Evolutionary conservation across 2,888 invertebrate species (phyloP).

Genomic region (Nycteola revayana): DNA sequence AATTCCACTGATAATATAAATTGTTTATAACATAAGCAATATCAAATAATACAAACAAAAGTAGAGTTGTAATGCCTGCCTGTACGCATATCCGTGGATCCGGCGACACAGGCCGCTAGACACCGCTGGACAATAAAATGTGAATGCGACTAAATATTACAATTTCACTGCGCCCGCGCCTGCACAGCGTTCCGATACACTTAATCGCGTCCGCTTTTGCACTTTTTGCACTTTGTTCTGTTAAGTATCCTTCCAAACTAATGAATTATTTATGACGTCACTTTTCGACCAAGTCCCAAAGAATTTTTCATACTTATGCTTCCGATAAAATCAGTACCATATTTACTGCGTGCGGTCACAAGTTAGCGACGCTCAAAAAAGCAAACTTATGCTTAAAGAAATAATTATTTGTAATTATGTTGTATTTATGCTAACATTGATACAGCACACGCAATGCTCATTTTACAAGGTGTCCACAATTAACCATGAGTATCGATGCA

Average conservation of each 20-base stretch:
- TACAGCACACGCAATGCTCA: conserved; percentile 9
- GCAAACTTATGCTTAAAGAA: conserved; percentile 1
- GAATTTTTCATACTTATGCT: background rate
- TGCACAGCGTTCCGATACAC: conserved; percentile 33
- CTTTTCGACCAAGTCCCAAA: background rate
- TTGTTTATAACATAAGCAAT: no score
- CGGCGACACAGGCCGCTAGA: conserved; percentile 57
- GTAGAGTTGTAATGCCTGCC: conserved; percentile 40
- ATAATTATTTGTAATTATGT: background rate
- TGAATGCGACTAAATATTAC: conserved; percentile 47
- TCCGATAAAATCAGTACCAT: background rate
- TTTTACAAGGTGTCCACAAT: conserved; percentile 51
- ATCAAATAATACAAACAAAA: no score
- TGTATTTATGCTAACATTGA: conserved; percentile 13
- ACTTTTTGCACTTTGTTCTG: conserved; percentile 6
- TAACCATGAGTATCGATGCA: conserved; percentile 22
- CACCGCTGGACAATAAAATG: conserved; percentile 57
- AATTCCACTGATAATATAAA: no score
- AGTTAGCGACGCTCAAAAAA: background rate
- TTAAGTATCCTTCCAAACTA: background rate
- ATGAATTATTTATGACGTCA: background rate
- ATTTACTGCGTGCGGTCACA: background rate
- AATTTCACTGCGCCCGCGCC: conserved; percentile 32
- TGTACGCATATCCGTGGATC: conserved; percentile 46
- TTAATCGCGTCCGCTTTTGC: conserved; percentile 32